Conservation (phyloP, 2,113 vertebrate species). For the Dicrurus megarhynchus region DNA sequence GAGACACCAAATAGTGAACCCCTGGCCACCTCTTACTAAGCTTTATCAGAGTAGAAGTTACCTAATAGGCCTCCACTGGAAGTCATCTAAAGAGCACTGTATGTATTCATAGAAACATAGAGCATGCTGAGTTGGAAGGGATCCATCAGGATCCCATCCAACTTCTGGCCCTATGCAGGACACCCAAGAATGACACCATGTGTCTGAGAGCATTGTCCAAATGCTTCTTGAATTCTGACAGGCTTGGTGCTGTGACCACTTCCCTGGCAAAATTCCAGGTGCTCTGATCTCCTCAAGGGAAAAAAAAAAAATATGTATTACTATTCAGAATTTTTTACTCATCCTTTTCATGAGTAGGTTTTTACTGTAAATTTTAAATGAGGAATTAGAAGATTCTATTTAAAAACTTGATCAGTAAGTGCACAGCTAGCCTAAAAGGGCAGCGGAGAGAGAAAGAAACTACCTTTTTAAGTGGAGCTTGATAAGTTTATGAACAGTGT, state of each 20-base stretch:
- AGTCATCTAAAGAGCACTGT: neutral
- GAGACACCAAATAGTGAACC: neutral
- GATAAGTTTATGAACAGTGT: neutral
- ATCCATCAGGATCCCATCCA: neutral
- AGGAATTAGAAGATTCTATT: neutral
- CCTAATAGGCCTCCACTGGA: neutral
- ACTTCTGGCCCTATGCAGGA: neutral
- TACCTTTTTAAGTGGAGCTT: neutral
- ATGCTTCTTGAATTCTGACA: neutral
- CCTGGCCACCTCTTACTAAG: neutral
- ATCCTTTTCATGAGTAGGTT: neutral
- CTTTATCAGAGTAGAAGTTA: neutral
- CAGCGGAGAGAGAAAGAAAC: neutral
- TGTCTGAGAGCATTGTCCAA: neutral
- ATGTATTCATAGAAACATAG: neutral
- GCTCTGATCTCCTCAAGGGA: neutral
- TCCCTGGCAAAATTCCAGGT: neutral
- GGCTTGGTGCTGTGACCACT: neutral
- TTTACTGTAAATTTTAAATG: neutral
- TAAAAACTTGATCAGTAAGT: neutral
- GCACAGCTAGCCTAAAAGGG: neutral
- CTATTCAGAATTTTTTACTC: neutral
- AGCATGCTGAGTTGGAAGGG: neutral
- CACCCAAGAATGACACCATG: neutral
- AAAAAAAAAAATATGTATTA: neutral